phyloP scores from a whole-genome alignment of 2,113 vertebrate genomes.

The Emydura subglobosa region DNA sequence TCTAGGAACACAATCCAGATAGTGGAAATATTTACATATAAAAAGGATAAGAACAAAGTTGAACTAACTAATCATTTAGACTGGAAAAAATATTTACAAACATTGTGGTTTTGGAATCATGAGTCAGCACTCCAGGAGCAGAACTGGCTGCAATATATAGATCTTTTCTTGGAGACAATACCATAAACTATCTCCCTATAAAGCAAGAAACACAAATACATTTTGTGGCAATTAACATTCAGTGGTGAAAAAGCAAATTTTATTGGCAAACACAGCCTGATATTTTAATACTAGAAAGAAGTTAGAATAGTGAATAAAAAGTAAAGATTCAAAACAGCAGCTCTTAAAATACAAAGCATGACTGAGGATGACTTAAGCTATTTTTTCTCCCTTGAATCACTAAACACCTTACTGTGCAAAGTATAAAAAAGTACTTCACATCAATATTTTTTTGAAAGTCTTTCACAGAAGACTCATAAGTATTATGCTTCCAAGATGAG shows the following conservation, averaged over 20 bases:
- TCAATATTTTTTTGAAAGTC: constrained; percentile 82
- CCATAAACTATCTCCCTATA: background rate
- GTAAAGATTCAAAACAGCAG: background rate
- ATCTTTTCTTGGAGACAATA: background rate
- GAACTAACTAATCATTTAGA: background rate
- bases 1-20: background rate
- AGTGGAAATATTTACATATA: background rate
- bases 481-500: constrained; percentile 72
- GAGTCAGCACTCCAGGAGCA: background rate
- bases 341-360: background rate
- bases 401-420: constrained; percentile 66
- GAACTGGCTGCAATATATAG: background rate
- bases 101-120: background rate
- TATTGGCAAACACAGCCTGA: background rate
- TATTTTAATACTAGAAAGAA: background rate
- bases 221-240: background rate
- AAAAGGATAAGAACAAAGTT: background rate
- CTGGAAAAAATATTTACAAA: background rate
- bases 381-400: constrained; percentile 31
- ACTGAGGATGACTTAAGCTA: background rate
- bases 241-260: background rate
- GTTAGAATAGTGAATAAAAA: background rate
- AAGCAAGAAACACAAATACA: background rate
- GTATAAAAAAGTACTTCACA: constrained; percentile 61
- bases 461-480: constrained; percentile 72